These are phyloP conservation scores for Drosophila hydei DNA, from an alignment of 1,140 invertebrate genomes.

Conservation along the genomic window DNA sequence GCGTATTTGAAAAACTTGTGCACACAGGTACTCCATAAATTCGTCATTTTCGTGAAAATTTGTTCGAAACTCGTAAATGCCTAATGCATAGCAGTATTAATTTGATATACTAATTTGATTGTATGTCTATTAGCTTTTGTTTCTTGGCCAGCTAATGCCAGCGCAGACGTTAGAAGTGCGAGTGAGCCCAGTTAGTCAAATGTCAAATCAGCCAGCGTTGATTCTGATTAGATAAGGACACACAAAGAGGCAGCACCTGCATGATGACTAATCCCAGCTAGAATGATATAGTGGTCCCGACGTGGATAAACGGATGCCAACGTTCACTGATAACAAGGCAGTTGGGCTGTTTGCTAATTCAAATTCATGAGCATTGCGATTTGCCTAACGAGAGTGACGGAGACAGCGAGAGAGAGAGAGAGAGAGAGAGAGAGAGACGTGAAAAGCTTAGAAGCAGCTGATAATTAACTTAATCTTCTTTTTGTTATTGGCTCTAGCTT, in stretches of 20 bases:
- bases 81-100: slow-evolving; percentile 35
- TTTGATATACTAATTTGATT: background rate
- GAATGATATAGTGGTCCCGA: slow-evolving; percentile 4
- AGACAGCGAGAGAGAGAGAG: background rate
- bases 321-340: slow-evolving; percentile 1
- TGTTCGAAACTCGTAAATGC: background rate
- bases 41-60: slow-evolving; percentile 42
- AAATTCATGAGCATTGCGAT: slow-evolving; percentile 14
- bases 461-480: slow-evolving; percentile 30
- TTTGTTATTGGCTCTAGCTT: background rate
- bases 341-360: background rate
- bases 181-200: slow-evolving; percentile 20
- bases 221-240: slow-evolving; percentile 44
- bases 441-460: slow-evolving; percentile 6
- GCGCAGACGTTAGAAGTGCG: slow-evolving; percentile 4
- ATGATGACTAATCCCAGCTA: slow-evolving; percentile 39
- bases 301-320: slow-evolving; percentile 30
- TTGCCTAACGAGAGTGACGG: too few relatives aligned
- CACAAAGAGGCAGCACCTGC: slow-evolving; percentile 24
- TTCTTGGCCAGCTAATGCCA: slow-evolving; percentile 4
- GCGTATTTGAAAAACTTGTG: slow-evolving; percentile 73
- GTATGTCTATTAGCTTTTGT: background rate
- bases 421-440: background rate
- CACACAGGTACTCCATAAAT: slow-evolving; percentile 66
- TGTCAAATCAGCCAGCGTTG: slow-evolving; percentile 14